These are phyloP conservation scores for Leptonema lineaticorne DNA, from an alignment of 1,140 invertebrate genomes.

Conservation along the genomic window DNA sequence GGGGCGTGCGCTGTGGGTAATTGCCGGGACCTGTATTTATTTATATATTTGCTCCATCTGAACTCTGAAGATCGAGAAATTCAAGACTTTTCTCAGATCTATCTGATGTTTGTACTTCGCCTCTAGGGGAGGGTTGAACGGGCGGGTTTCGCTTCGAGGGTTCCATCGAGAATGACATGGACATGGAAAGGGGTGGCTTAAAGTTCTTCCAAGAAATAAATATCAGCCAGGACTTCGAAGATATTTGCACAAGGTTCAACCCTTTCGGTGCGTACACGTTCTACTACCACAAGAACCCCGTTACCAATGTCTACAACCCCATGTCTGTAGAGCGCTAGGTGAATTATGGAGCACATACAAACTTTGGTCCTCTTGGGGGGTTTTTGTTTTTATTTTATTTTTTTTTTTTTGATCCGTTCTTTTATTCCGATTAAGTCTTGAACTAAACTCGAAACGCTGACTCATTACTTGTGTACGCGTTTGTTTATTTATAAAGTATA, in stretches of 20 bases:
- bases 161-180: background rate
- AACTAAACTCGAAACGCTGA: background rate
- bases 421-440: background rate
- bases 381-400: too few relatives aligned
- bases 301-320: too few relatives aligned
- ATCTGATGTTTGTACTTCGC: background rate
- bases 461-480: background rate
- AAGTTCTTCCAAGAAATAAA: conserved; percentile 21
- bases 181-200: conserved; percentile 5
- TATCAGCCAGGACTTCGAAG: conserved; percentile 9
- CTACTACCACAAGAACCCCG: background rate
- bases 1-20: too few relatives aligned
- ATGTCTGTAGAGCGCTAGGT: too few relatives aligned
- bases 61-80: too few relatives aligned
- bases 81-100: too few relatives aligned
- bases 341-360: conserved; percentile 5
- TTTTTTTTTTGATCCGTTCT: background rate
- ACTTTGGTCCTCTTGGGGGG: background rate
- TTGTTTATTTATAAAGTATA: too few relatives aligned
- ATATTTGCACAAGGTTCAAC: conserved; percentile 25
- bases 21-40: too few relatives aligned
- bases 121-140: background rate
- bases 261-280: conserved; percentile 3
- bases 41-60: too few relatives aligned
- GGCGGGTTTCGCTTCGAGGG: background rate